These are phyloP conservation scores for Sialis lutaria DNA, from an alignment of 2,888 invertebrate genomes.

Conservation along the genomic window DNA sequence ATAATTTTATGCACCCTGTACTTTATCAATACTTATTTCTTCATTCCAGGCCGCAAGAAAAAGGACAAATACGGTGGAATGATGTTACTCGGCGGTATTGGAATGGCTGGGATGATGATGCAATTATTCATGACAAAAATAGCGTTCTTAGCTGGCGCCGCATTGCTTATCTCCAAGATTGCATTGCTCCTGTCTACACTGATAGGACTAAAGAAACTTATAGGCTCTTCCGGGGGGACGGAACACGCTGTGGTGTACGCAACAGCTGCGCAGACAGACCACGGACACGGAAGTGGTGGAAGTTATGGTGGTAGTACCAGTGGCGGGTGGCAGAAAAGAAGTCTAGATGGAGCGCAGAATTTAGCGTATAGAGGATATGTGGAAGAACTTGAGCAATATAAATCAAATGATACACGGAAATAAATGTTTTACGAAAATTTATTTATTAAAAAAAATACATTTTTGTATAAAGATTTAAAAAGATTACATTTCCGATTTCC, in stretches of 20 bases:
- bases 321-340: conserved; percentile 26
- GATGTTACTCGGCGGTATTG: conserved; percentile 40
- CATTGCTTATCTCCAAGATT: conserved; percentile 46
- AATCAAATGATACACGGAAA: neutral
- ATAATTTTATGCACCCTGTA: too few species aligned
- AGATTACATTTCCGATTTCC: too few species aligned
- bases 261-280: conserved; percentile 22
- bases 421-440: too few species aligned
- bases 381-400: conserved; percentile 1
- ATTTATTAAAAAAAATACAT: too few species aligned
- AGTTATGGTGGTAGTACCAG: conserved; percentile 15
- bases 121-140: conserved; percentile 51
- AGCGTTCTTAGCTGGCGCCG: conserved; percentile 46
- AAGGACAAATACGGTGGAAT: conserved; percentile 28
- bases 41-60: conserved; percentile 33
- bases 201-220: conserved; percentile 44
- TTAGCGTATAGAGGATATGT: conserved; percentile 14
- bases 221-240: conserved; percentile 27
- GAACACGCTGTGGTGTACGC: conserved; percentile 39
- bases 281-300: conserved; percentile 18
- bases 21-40: neutral
- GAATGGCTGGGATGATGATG: conserved; percentile 41
- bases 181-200: conserved; percentile 41
- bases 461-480: too few species aligned
- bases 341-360: conserved; percentile 9